Evolutionary conservation across 2,888 invertebrate species (phyloP), one percentile per base, ranked within the genome.

Genomic region (Harpalus rubripes): DNA sequence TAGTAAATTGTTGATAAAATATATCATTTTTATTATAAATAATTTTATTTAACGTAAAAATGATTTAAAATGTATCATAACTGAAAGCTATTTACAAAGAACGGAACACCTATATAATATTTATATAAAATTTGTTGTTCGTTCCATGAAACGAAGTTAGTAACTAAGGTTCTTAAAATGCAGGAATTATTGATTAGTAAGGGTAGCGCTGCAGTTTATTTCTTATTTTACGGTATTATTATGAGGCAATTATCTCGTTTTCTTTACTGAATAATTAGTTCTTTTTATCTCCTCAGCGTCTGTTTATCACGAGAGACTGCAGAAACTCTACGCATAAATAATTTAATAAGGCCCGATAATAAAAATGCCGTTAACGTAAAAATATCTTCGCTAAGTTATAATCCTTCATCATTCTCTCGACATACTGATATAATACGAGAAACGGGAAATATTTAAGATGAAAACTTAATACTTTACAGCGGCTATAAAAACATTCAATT

Each of bases 381-480:
- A 72, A 26, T 72, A 44, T 72, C 32, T 41, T 72, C 72, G 39
- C 72, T 72, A 72, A 72, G 72, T 72, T 41, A 72, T 72, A 72
- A 72, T 72, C 32, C 18, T 72, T 15, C 72, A 72, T 72, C 72
- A 72, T 72, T 39, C 7, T 32, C 72, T n/a, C 72, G 39, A 26
- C 72, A 41, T 18, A 39, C 41, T 7, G 16, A 72, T 39, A 72
- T 72, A 72, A 72, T 72, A 41, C 72, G 72, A 72, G 72, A 72
- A 72, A 72, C 41, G 41, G 7, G 72, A 72, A 72, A 72, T 72
- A 72, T 72, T 63, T 44, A 72, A 72, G 44, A 72, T 44, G 72
- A 72, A 72, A 72, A 72, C 44, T 72, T 72, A 72, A 72, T 72
- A 72, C 41, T 72, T 72, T 72, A 72, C 72, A 72, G 44, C 72